A percentile compares a stretch with the other conserved stretches of the same genome.
Conservation (phyloP, 2,797 vertebrate genomes). For the Bufotes viridis region DNA sequence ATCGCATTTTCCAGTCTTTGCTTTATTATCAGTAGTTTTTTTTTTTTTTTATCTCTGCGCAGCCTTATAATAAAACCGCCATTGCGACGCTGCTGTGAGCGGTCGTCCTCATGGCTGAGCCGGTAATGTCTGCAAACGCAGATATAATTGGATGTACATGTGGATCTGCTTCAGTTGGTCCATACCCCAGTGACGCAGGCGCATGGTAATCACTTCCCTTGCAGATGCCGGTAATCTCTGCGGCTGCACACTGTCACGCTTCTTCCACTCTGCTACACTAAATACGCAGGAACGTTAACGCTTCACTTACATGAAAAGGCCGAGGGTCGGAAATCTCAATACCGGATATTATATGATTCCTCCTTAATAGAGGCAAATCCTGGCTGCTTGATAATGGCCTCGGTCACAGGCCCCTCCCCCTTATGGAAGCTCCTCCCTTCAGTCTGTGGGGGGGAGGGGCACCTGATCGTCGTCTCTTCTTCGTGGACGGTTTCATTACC, state of each 20-base stretch:
- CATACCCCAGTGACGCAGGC: slow-evolving; percentile 35
- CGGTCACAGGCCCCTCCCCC: background rate
- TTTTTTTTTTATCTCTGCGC: background rate
- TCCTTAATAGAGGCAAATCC: slow-evolving; percentile 33
- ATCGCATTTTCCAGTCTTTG: too few relatives aligned
- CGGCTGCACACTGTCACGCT: slow-evolving; percentile 48
- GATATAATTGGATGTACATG: slow-evolving; percentile 57
- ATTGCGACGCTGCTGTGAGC: background rate
- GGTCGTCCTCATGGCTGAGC: slow-evolving; percentile 38
- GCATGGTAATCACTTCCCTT: slow-evolving; percentile 40
- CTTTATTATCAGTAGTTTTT: too few relatives aligned
- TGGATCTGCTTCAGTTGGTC: slow-evolving; percentile 54
- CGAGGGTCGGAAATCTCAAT: slow-evolving; percentile 24
- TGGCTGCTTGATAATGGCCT: too few relatives aligned
- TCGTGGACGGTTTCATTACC: background rate
- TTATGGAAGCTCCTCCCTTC: background rate
- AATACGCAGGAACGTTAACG: slow-evolving; percentile 45
- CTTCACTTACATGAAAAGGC: slow-evolving; percentile 34
- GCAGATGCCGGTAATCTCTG: slow-evolving; percentile 51
- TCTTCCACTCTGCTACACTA: slow-evolving; percentile 43
- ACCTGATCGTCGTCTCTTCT: background rate
- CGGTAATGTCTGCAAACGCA: slow-evolving; percentile 48
- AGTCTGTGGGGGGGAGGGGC: background rate
- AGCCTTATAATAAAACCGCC: background rate
- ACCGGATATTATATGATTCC: slow-evolving; percentile 32